These are phyloP conservation scores for Petrocephalus zakoni DNA, from an alignment of 2,113 vertebrate species.

Conservation along the genomic window DNA sequence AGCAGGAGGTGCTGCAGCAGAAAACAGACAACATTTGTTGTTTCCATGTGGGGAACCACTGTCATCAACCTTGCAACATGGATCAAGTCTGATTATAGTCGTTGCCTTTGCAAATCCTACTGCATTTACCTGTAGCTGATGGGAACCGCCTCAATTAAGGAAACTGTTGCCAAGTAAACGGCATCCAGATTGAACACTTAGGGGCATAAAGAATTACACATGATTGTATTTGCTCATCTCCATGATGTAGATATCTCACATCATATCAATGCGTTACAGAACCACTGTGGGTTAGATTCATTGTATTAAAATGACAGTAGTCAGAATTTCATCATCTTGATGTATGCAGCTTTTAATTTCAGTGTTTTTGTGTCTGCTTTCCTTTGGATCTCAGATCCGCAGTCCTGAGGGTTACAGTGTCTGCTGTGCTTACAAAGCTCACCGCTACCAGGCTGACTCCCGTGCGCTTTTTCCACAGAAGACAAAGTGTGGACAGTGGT, in stretches of 20 bases:
- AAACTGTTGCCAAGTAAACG: conserved; percentile 55
- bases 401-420: neutral
- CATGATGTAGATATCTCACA: conserved; percentile 20
- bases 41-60: neutral
- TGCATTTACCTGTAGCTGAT: conserved; percentile 26
- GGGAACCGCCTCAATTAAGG: conserved; percentile 53
- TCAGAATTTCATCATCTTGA: neutral
- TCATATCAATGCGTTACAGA: neutral
- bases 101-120: conserved; percentile 17
- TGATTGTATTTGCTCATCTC: conserved; percentile 40
- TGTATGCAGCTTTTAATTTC: neutral
- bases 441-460: neutral
- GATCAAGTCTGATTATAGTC: neutral
- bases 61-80: neutral
- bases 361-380: neutral
- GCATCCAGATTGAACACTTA: conserved; percentile 30
- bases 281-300: neutral
- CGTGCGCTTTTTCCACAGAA: conserved; percentile 56
- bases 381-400: neutral
- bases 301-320: neutral
- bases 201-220: conserved; percentile 41
- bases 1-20: neutral
- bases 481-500: conserved; percentile 86
- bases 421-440: neutral
- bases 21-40: neutral